A percentile compares a stretch with the other conserved stretches of the same genome.
Evolutionary conservation across 1,140 invertebrate species (phyloP).

Genomic region (Saccostrea echinata): DNA sequence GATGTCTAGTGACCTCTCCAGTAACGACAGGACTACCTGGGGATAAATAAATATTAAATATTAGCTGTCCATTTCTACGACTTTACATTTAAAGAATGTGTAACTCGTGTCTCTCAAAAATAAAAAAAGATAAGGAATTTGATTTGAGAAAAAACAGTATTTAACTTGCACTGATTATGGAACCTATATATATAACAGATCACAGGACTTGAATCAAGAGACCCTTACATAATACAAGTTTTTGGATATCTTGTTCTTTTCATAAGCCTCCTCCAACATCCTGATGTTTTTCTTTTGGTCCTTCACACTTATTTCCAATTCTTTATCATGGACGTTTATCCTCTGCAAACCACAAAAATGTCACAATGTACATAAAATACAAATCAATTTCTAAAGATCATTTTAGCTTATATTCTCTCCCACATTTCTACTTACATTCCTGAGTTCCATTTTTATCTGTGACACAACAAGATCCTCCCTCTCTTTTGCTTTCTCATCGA

Average conservation of each 20-base stretch:
- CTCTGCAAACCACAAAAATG: constrained; percentile 43
- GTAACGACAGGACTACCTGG: constrained; percentile 46
- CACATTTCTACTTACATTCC: constrained; percentile 16
- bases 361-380: no score
- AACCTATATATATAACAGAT: no score
- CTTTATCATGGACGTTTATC: constrained; percentile 30
- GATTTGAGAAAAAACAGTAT: no score
- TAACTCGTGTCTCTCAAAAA: no score
- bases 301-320: constrained; percentile 46
- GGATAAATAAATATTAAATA: no score
- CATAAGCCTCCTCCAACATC: constrained; percentile 50
- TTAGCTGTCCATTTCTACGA: no score
- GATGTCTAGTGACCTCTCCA: constrained; percentile 48
- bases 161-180: no score
- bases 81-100: no score
- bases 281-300: constrained; percentile 54
- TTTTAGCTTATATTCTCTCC: no score
- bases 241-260: constrained; percentile 59
- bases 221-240: constrained; percentile 54
- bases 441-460: constrained; percentile 46
- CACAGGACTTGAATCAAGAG: not conserved
- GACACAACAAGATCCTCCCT: constrained; percentile 43
- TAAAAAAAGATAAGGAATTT: no score
- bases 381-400: no score
- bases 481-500: constrained; percentile 51